These are phyloP conservation scores for Xestia rhomboidea DNA, from an alignment of 2,888 invertebrate species.

Conservation along the genomic window DNA sequence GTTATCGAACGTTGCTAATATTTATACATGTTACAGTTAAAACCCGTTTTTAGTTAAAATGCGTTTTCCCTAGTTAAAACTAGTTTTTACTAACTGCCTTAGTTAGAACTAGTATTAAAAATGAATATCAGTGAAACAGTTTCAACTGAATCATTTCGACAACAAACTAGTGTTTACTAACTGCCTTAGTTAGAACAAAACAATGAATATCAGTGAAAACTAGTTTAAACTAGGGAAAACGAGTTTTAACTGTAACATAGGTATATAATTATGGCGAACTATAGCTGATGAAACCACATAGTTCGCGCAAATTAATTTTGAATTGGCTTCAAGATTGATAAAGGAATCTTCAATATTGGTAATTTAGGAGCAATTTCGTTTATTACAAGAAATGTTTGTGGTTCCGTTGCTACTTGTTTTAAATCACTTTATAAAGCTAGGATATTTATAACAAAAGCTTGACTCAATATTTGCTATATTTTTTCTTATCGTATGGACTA, in stretches of 20 bases:
- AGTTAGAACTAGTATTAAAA: too few relatives aligned
- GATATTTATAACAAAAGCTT: neutral
- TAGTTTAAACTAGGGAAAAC: too few relatives aligned
- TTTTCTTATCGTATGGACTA: constrained; percentile 56
- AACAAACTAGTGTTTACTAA: too few relatives aligned
- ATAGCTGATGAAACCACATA: constrained; percentile 35
- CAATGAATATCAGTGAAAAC: too few relatives aligned
- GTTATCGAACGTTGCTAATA: constrained; percentile 35
- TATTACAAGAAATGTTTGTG: constrained; percentile 22
- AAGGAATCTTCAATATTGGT: constrained; percentile 29
- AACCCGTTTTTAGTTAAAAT: too few relatives aligned
- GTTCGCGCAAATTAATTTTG: constrained; percentile 37
- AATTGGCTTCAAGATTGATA: constrained; percentile 32
- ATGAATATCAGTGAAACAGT: too few relatives aligned
- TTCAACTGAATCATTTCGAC: too few relatives aligned
- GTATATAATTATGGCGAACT: constrained; percentile 24
- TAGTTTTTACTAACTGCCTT: too few relatives aligned
- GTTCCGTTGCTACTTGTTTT: constrained; percentile 9
- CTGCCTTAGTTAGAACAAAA: too few relatives aligned
- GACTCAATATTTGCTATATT: constrained; percentile 17
- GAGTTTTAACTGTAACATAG: too few relatives aligned
- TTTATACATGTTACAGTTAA: too few relatives aligned
- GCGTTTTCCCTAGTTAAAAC: too few relatives aligned
- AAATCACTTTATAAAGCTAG: neutral
- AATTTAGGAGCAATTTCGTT: constrained; percentile 19